phyloP scores from a whole-genome alignment of 2,888 invertebrate genomes.

The Pinctada fucata region DNA sequence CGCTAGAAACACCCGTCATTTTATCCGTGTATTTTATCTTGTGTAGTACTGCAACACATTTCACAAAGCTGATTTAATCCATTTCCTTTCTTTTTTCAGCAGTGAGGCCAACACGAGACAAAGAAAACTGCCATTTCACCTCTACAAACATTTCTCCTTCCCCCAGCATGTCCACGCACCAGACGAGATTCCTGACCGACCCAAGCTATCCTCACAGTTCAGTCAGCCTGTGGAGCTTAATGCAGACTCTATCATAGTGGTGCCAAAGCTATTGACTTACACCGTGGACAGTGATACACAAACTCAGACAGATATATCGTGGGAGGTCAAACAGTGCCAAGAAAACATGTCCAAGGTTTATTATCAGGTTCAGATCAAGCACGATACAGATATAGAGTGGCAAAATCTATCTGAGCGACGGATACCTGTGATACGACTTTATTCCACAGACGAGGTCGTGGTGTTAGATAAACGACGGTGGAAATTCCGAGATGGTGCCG shows the following conservation, averaged over 20 bases:
- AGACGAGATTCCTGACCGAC: background rate
- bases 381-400: background rate
- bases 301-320: constrained; percentile 3
- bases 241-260: background rate
- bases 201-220: background rate
- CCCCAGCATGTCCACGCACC: background rate
- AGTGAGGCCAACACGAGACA: background rate
- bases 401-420: background rate
- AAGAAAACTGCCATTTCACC: background rate
- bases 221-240: background rate
- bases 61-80: no score
- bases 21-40: no score
- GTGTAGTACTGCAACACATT: no score
- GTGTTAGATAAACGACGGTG: background rate
- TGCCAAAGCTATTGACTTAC: background rate
- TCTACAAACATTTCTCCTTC: background rate
- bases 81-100: background rate
- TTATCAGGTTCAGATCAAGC: background rate
- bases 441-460: background rate
- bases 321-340: background rate
- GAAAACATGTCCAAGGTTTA: background rate
- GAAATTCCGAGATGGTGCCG: background rate
- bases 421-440: background rate
- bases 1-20: no score
- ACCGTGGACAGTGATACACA: background rate